Conservation (phyloP, 2,888 invertebrate genomes). For the Petrolisthes cinctipes region DNA sequence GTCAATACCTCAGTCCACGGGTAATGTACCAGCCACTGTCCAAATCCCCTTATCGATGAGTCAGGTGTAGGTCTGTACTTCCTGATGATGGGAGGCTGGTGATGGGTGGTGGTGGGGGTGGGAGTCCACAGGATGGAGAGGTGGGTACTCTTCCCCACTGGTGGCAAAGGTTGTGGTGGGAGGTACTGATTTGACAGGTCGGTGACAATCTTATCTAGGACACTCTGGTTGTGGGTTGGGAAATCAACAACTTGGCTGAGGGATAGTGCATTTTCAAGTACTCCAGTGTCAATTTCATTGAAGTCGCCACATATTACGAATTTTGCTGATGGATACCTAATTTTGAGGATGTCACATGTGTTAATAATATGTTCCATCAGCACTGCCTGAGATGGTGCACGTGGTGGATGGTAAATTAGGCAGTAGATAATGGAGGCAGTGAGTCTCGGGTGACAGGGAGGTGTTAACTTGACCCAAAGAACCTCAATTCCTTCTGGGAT, state of each 20-base stretch:
- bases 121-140: no score
- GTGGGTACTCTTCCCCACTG: neutral
- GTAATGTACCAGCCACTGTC: neutral
- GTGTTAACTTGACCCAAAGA: neutral
- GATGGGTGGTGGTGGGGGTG: neutral
- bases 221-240: neutral
- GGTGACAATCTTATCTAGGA: neutral
- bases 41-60: neutral
- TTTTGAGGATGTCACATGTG: neutral
- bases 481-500: neutral
- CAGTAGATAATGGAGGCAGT: neutral
- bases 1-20: constrained; percentile 3
- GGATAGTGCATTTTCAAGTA: neutral
- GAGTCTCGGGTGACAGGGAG: neutral
- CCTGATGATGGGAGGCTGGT: neutral
- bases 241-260: neutral
- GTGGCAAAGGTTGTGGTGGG: neutral
- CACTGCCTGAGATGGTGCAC: neutral
- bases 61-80: neutral
- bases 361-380: neutral
- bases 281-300: no score
- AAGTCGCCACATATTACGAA: neutral
- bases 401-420: constrained; percentile 3
- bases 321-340: neutral
- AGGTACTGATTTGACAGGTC: neutral